Base-by-base conservation (phyloP, 2,797 vertebrate genomes). In the Myotis daubentonii region DNA sequence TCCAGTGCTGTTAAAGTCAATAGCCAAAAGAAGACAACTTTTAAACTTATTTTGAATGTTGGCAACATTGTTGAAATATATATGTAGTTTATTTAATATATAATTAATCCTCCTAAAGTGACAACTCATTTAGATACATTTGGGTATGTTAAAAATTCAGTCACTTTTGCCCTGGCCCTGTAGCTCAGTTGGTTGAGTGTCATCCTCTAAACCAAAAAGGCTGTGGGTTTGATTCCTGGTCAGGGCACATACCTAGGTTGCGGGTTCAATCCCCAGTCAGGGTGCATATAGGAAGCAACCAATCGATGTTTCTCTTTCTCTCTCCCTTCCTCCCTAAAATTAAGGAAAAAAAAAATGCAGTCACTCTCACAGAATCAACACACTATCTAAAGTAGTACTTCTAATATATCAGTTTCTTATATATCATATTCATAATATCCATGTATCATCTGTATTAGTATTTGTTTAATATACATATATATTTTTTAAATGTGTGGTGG, bases 41-140 rank as follows among this genome's bases (percentile, higher is more conserved):
- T 94, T 83, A 92, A 81, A 82, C 19, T 57, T 74, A 92, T 11
- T 87, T 89, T 78, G 44, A 93, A 94, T 57, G 68, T 85, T 71
- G n/a, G 44, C 44, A 89, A 30, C 38, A 79, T 66, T 68, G 4
- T 22, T 91, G 12, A 81, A 87, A 51, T 51, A 51, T 33, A 36
- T 49, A 78, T 78, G 33, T 33, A 51, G 20, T n/a, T 49, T 33
- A 76, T 33, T 49, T 76, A 76, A 51, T 76, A 51, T 33, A 53
- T 53, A 76, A 51, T 53, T 76, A 51, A 78, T 78, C 74, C 57
- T 53, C 44, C 60, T 75, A 81, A 68, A 89, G 41, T 17, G 89
- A 86, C 51, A 91, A 80, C 9, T 91, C 51, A 55, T 68, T 79
- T 60, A 83, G 36, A 75, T 51, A 65, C 13, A 72, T 82, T 75